These are phyloP conservation scores for Austrofundulus limnaeus DNA, from an alignment of 2,113 vertebrate genomes.

Conservation along the genomic window DNA sequence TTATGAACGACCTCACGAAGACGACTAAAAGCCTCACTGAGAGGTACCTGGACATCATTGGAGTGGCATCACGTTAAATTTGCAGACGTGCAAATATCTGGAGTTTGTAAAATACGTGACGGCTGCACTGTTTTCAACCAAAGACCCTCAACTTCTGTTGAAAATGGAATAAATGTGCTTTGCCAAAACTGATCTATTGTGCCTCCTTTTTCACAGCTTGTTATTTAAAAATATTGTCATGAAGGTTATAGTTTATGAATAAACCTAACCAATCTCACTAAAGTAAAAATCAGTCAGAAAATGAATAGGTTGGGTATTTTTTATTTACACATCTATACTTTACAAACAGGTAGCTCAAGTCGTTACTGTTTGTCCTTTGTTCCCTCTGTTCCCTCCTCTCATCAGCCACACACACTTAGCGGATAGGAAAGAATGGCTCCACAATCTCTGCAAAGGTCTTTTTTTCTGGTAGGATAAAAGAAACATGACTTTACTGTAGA, in stretches of 20 bases:
- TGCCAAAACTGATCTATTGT: background rate
- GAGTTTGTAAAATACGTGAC: background rate
- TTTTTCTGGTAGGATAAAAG: slow-evolving; percentile 75
- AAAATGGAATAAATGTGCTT: slow-evolving; percentile 39
- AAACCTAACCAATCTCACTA: background rate
- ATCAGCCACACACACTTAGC: slow-evolving; percentile 70
- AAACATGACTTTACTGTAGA: slow-evolving; percentile 1
- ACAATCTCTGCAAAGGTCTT: slow-evolving; percentile 82
- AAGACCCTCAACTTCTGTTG: background rate
- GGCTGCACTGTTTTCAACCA: slow-evolving; percentile 4
- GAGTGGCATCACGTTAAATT: slow-evolving; percentile 55
- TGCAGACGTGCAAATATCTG: background rate
- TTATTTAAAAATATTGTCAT: background rate
- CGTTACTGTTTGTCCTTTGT: slow-evolving; percentile 16
- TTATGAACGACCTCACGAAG: slow-evolving; percentile 82
- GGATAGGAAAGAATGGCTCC: slow-evolving; percentile 86
- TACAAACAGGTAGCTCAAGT: slow-evolving; percentile 17
- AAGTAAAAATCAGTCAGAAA: background rate
- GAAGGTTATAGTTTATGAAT: background rate
- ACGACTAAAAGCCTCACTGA: slow-evolving; percentile 81
- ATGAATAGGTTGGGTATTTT: slow-evolving; percentile 18
- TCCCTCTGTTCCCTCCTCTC: background rate
- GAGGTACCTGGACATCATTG: slow-evolving; percentile 87
- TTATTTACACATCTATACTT: slow-evolving; percentile 62
- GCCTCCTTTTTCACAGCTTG: background rate